Evolutionary conservation across 2,797 vertebrate genomes (phyloP).

Genomic region (Crypturellus tataupa): DNA sequence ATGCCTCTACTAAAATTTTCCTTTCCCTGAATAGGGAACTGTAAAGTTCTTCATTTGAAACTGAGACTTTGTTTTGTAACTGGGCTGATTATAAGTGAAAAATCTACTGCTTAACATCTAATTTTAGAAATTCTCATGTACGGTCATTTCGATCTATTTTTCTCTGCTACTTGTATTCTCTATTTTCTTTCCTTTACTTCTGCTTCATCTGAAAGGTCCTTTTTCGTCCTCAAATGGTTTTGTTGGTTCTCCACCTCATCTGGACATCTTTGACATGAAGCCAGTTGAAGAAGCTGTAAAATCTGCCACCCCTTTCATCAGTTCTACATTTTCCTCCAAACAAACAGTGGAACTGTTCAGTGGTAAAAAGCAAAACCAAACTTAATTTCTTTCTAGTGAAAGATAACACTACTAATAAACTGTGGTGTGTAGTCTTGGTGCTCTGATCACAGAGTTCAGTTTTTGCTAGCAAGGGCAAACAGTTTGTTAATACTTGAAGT

Average conservation of each 20-base stretch:
- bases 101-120: not conserved
- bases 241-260: constrained; percentile 79
- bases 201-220: constrained; percentile 71
- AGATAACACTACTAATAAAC: not conserved
- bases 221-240: constrained; percentile 81
- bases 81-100: not conserved
- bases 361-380: constrained; percentile 62
- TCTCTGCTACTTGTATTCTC: constrained; percentile 59
- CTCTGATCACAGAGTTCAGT: constrained; percentile 1
- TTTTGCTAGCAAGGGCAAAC: constrained; percentile 1
- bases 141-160: constrained; percentile 12
- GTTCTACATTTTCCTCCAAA: constrained; percentile 79
- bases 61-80: not conserved
- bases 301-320: constrained; percentile 74
- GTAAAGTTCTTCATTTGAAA: not conserved
- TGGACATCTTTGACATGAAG: constrained; percentile 83
- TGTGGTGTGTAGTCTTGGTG: not conserved
- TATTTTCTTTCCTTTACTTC: constrained; percentile 63
- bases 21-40: not conserved
- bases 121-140: not conserved
- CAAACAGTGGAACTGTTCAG: constrained; percentile 79
- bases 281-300: constrained; percentile 82
- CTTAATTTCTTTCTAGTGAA: constrained; percentile 41
- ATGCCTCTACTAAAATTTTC: not conserved
- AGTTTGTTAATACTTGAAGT: not conserved